These are phyloP conservation scores for Agriopis aurantiaria DNA, from an alignment of 2,888 invertebrate genomes.

Conservation along the genomic window DNA sequence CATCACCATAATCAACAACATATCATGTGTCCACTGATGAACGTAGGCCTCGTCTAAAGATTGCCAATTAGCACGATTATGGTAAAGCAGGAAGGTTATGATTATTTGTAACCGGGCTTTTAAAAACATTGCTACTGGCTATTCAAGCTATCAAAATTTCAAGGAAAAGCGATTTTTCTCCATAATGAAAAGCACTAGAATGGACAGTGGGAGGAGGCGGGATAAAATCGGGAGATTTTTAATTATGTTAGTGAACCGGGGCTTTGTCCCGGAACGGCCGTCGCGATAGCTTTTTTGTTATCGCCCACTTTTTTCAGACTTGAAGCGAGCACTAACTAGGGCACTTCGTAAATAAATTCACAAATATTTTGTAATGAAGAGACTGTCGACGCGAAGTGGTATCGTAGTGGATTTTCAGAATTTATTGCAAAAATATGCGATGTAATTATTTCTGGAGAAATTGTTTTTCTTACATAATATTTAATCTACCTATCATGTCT, in stretches of 20 bases:
- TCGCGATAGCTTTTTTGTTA: conserved; percentile 62
- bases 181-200: conserved; percentile 60
- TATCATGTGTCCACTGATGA: too few species aligned
- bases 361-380: conserved; percentile 43
- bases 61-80: too few species aligned
- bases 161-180: conserved; percentile 53
- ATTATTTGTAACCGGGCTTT: too few species aligned
- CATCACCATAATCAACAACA: too few species aligned
- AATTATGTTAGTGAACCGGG: conserved; percentile 66
- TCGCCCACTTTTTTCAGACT: conserved; percentile 57
- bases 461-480: too few species aligned
- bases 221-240: conserved; percentile 63
- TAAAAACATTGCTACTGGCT: not conserved
- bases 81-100: too few species aligned
- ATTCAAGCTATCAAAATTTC: conserved; percentile 23
- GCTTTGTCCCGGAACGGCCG: conserved; percentile 56
- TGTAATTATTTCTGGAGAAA: too few species aligned
- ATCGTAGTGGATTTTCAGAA: conserved; percentile 38
- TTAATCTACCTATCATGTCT: too few species aligned
- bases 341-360: conserved; percentile 56
- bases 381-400: conserved; percentile 44
- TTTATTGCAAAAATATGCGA: not conserved
- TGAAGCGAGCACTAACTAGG: conserved; percentile 60
- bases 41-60: too few species aligned
- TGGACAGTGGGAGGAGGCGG: conserved; percentile 54